These are phyloP conservation scores for Belgica antarctica DNA, from an alignment of 2,888 invertebrate species.

Conservation along the genomic window DNA sequence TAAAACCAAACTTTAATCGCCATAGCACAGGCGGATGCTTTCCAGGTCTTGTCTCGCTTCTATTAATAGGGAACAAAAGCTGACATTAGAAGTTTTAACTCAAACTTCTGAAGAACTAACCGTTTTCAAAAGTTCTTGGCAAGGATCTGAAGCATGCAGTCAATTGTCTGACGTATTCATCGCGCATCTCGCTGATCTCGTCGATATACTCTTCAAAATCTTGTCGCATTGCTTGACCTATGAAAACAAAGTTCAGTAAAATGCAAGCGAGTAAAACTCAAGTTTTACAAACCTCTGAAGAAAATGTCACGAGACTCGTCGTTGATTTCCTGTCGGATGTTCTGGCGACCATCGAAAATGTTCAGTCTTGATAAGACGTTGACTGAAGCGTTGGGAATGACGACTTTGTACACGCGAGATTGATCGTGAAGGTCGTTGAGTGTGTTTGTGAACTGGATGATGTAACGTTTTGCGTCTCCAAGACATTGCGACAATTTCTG, in stretches of 20 bases:
- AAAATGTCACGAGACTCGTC: neutral
- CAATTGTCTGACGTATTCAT: neutral
- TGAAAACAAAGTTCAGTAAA: neutral
- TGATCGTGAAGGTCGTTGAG: neutral
- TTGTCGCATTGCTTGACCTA: neutral
- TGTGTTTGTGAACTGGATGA: neutral
- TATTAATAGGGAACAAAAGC: too few species aligned
- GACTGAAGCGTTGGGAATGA: neutral
- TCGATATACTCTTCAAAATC: neutral
- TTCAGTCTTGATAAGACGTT: neutral
- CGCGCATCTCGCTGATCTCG: neutral
- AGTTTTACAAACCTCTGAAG: too few species aligned
- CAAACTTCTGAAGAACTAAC: too few species aligned
- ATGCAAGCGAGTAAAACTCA: neutral
- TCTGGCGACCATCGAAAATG: slow-evolving; percentile 15
- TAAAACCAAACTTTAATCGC: neutral
- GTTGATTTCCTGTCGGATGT: neutral
- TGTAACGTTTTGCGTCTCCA: neutral
- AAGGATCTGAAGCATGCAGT: neutral
- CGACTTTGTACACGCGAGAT: neutral
- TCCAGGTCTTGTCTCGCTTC: neutral
- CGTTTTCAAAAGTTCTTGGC: neutral
- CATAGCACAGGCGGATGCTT: neutral
- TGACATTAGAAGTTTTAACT: too few species aligned
- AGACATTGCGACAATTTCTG: neutral